Percentiles rank a stretch among this genome's conserved stretches.
Evolutionary conservation across 2,113 vertebrate species (phyloP).

Genomic region (rabbit (Oryctolagus cuniculus)): DNA sequence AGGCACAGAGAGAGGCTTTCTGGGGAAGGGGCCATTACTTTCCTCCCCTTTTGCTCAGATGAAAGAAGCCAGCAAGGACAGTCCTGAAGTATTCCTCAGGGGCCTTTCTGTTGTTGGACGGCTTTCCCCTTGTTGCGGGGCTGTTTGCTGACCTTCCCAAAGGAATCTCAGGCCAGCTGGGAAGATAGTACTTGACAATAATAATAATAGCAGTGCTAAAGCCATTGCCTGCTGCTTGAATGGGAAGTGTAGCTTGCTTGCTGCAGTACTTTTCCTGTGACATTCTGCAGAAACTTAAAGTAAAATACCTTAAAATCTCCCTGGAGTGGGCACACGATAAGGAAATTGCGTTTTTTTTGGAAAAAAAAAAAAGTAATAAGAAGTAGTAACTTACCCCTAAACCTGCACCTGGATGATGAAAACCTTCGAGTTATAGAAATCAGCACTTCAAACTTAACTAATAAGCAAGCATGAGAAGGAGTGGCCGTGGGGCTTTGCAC

Average conservation of each 20-base stretch:
- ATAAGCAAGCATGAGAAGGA: slow-evolving; percentile 67
- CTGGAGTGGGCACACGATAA: slow-evolving; percentile 71
- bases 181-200: slow-evolving; percentile 74
- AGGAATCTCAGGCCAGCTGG: slow-evolving; percentile 80
- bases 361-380: slow-evolving; percentile 49
- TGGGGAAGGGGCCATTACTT: slow-evolving; percentile 74
- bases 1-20: slow-evolving; percentile 67
- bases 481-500: not conserved
- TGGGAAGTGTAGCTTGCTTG: slow-evolving; percentile 73
- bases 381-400: slow-evolving; percentile 52
- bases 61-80: slow-evolving; percentile 77
- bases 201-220: not conserved
- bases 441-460: slow-evolving; percentile 48
- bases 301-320: slow-evolving; percentile 34
- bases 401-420: slow-evolving; percentile 73
- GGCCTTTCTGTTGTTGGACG: slow-evolving; percentile 77
- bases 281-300: slow-evolving; percentile 81
- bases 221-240: slow-evolving; percentile 69
- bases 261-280: slow-evolving; percentile 82
- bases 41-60: slow-evolving; percentile 68
- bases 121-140: not conserved
- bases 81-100: slow-evolving; percentile 75
- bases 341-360: not conserved
- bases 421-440: slow-evolving; percentile 76
- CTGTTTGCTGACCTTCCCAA: slow-evolving; percentile 82